Percentiles rank a stretch among this genome's conserved stretches.
phyloP scores from a whole-genome alignment of 2,888 invertebrate species.

The Orthonevra nobilis region DNA sequence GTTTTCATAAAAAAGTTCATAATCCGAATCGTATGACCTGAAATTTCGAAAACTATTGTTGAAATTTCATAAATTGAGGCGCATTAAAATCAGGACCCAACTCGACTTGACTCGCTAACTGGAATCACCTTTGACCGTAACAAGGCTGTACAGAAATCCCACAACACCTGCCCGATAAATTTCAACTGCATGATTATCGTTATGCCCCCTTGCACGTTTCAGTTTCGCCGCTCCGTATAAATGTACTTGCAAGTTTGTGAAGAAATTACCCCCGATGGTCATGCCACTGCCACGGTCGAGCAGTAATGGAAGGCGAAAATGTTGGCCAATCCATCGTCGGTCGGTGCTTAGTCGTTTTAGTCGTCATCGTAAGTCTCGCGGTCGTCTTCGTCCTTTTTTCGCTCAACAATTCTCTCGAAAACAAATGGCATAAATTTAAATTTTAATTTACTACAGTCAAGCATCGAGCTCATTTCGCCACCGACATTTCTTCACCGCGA shows the following conservation, averaged over 20 bases:
- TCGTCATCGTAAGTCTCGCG: constrained; percentile 45
- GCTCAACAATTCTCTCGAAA: constrained; percentile 44
- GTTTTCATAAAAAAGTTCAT: no score
- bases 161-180: constrained; percentile 65
- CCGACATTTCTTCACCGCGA: constrained; percentile 19
- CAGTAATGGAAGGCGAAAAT: constrained; percentile 54
- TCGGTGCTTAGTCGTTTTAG: constrained; percentile 5
- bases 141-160: constrained; percentile 46
- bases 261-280: constrained; percentile 51
- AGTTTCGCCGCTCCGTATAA: neutral
- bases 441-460: constrained; percentile 72
- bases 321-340: constrained; percentile 54
- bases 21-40: no score
- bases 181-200: constrained; percentile 58
- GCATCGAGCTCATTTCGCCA: constrained; percentile 66
- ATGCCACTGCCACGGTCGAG: constrained; percentile 27
- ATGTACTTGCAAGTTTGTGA: constrained; percentile 42
- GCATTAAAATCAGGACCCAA: constrained; percentile 42
- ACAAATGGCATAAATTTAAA: constrained; percentile 73
- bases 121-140: constrained; percentile 26
- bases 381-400: constrained; percentile 56
- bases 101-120: neutral
- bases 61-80: no score
- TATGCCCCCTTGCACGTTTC: constrained; percentile 22
- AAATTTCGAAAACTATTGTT: no score